Percentiles rank a stretch among this genome's conserved stretches.
Evolutionary conservation across 2,113 vertebrate genomes (phyloP).

Genomic region (Amazona vittata): DNA sequence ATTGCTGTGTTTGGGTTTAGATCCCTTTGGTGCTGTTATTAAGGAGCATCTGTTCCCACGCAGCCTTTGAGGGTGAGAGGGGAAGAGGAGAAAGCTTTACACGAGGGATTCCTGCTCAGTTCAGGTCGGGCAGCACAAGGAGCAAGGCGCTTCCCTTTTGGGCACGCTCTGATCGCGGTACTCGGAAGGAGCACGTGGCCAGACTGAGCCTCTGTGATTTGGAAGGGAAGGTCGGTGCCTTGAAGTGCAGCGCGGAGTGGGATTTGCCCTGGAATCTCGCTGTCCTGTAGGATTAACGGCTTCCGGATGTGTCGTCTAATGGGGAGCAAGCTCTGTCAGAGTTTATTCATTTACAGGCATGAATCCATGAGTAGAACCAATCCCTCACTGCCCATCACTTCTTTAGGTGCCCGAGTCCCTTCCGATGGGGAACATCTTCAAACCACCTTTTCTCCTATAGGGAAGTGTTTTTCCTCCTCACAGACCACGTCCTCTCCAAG

Average conservation of each 20-base stretch:
- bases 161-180: rapidly evolving
- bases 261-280: neutral
- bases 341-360: neutral
- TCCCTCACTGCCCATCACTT: neutral
- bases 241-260: rapidly evolving
- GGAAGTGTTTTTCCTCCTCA: neutral
- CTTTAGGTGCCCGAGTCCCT: neutral
- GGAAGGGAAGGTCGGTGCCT: neutral
- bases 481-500: rapidly evolving
- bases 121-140: neutral
- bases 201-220: neutral
- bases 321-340: neutral
- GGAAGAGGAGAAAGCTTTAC: neutral
- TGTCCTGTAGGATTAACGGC: neutral
- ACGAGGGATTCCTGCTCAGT: rapidly evolving
- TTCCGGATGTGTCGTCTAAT: neutral
- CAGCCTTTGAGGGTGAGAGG: neutral
- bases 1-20: neutral
- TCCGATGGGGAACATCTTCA: neutral
- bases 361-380: neutral
- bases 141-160: neutral
- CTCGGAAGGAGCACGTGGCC: neutral
- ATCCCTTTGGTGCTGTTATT: neutral
- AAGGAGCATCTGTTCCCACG: neutral
- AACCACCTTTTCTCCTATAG: rapidly evolving